These are phyloP conservation scores for Ips typographus DNA, from an alignment of 1,140 invertebrate genomes.

Conservation along the genomic window DNA sequence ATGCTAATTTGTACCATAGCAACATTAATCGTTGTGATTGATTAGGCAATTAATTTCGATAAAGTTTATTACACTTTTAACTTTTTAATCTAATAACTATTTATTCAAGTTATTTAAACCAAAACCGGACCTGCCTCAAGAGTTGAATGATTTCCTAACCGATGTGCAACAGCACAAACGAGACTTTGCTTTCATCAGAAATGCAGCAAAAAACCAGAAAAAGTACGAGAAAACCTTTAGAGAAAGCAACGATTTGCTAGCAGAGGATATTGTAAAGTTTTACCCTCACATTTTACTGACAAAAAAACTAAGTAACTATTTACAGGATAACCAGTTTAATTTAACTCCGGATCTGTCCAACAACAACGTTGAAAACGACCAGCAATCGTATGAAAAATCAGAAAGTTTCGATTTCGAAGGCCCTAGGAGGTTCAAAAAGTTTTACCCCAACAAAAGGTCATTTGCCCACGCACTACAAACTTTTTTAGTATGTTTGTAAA, in stretches of 20 bases:
- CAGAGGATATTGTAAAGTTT: slow-evolving; percentile 14
- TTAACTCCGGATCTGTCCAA: neutral
- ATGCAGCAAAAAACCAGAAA: slow-evolving; percentile 31
- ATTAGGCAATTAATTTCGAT: neutral
- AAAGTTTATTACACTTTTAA: no score
- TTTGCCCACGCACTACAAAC: no score
- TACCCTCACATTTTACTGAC: neutral
- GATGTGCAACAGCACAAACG: slow-evolving; percentile 41
- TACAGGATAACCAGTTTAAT: slow-evolving; percentile 5
- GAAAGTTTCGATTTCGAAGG: neutral
- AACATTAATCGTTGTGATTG: neutral
- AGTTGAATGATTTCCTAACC: slow-evolving; percentile 41
- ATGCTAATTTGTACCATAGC: neutral
- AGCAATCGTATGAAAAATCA: neutral
- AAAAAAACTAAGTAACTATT: neutral
- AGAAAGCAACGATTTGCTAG: slow-evolving; percentile 16
- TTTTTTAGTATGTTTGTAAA: neutral
- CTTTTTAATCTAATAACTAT: no score
- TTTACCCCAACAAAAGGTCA: slow-evolving; percentile 2
- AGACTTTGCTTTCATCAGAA: slow-evolving; percentile 39
- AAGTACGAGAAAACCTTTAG: slow-evolving; percentile 24
- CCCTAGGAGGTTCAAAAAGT: neutral
- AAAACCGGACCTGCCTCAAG: slow-evolving; percentile 37
- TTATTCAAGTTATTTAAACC: slow-evolving; percentile 27
- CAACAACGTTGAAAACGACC: neutral